Conservation (phyloP, 2,113 vertebrate species). For the Progne subis region DNA sequence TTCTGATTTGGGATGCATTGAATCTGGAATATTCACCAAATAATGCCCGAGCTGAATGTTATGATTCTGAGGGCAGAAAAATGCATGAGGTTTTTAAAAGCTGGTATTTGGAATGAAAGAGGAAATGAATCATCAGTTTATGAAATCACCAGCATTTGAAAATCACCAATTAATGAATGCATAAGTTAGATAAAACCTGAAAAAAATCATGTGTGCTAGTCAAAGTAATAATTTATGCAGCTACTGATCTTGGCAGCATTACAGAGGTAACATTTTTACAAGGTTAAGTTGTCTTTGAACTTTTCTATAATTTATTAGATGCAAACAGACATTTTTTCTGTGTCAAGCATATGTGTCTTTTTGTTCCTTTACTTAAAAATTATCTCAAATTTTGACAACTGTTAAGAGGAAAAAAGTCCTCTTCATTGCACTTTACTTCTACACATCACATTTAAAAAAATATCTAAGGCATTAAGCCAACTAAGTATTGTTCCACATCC, state of each 20-base stretch:
- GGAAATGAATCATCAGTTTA: conserved; percentile 9
- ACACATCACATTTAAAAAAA: background rate
- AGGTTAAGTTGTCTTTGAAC: conserved; percentile 59
- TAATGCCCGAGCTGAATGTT: background rate
- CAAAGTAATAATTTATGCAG: conserved; percentile 31
- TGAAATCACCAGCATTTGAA: background rate
- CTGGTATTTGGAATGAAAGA: background rate
- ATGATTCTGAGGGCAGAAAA: background rate
- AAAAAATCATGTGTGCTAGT: conserved; percentile 20
- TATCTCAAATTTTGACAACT: background rate
- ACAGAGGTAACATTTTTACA: conserved; percentile 59
- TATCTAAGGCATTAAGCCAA: background rate
- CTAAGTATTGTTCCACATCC: background rate
- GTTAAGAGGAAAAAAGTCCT: background rate
- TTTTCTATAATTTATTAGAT: conserved; percentile 37
- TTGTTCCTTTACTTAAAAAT: background rate
- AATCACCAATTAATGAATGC: conserved; percentile 27
- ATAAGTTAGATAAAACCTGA: conserved; percentile 21
- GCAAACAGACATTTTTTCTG: conserved; percentile 8
- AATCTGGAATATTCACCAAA: background rate
- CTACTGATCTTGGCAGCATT: conserved; percentile 40
- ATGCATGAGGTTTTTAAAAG: background rate
- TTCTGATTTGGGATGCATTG: background rate
- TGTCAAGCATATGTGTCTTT: background rate
- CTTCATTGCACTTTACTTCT: background rate